Conservation (phyloP, 2,888 invertebrate species). For the Himalopsyche kuldschensis region DNA sequence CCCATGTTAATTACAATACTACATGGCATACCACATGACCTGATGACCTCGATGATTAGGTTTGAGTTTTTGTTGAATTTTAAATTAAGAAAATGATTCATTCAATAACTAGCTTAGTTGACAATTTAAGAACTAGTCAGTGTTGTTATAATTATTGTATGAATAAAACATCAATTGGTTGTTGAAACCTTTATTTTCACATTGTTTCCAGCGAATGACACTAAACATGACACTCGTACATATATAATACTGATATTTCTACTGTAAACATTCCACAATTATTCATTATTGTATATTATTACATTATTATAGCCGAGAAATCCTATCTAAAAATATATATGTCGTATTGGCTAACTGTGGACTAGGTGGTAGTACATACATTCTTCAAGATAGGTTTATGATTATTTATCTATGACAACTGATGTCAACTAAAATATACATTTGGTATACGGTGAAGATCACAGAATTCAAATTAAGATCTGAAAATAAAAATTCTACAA, state of each 20-base stretch:
- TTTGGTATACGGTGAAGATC: constrained; percentile 34
- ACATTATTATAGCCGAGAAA: constrained; percentile 19
- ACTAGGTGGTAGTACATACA: neutral
- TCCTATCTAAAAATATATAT: constrained; percentile 29
- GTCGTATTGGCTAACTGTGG: neutral
- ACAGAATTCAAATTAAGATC: constrained; percentile 31
- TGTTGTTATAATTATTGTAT: too few relatives aligned
- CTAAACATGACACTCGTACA: constrained; percentile 13
- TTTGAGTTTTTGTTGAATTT: too few relatives aligned
- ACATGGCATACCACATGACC: too few relatives aligned
- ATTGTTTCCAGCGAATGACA: neutral
- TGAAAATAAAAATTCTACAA: constrained; percentile 22
- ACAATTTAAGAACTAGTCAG: too few relatives aligned
- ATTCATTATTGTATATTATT: constrained; percentile 14
- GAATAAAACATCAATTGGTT: neutral
- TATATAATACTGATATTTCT: constrained; percentile 27
- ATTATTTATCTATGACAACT: constrained; percentile 3
- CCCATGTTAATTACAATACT: too few relatives aligned
- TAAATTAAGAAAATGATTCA: too few relatives aligned
- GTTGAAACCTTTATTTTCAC: neutral
- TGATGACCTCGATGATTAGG: too few relatives aligned
- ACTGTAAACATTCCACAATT: constrained; percentile 16
- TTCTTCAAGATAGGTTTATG: neutral
- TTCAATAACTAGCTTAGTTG: too few relatives aligned
- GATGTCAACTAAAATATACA: neutral